These are phyloP conservation scores for Decapterus maruadsi DNA, from an alignment of 2,797 vertebrate genomes.

Conservation along the genomic window DNA sequence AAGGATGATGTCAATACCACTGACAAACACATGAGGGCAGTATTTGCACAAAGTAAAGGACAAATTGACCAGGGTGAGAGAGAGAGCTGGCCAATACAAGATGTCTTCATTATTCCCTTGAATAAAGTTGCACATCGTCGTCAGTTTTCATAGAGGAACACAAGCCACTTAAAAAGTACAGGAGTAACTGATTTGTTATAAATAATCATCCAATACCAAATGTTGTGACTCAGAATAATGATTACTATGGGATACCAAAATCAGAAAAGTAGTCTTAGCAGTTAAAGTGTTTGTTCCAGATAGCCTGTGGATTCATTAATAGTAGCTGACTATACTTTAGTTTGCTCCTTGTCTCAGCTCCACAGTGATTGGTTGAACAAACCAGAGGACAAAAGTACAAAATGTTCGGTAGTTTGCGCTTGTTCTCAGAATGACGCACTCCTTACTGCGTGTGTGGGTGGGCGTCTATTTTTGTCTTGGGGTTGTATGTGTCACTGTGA, in stretches of 20 bases:
- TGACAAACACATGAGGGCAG: constrained; percentile 69
- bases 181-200: not conserved
- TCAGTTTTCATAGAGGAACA: not conserved
- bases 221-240: not conserved
- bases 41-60: constrained; percentile 37
- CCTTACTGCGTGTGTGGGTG: constrained; percentile 40
- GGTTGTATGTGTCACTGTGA: constrained; percentile 62
- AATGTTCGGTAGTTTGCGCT: constrained; percentile 30
- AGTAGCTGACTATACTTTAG: not conserved
- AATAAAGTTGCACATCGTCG: not conserved
- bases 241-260: not conserved
- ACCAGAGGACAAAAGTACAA: constrained; percentile 32
- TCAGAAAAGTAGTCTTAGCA: not conserved
- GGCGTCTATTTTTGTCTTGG: constrained; percentile 63
- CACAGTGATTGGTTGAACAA: not conserved
- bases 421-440: constrained; percentile 39
- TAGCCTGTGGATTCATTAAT: not conserved
- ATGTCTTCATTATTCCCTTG: constrained; percentile 44
- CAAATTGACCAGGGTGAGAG: not conserved
- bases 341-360: not conserved
- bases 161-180: not conserved
- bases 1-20: constrained; percentile 6
- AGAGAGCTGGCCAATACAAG: constrained; percentile 12
- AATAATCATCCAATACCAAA: not conserved
- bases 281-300: no score